Percentiles rank a stretch among this genome's conserved stretches.
phyloP scores from a whole-genome alignment of 2,113 vertebrate genomes.

The Pseudois nayaur region DNA sequence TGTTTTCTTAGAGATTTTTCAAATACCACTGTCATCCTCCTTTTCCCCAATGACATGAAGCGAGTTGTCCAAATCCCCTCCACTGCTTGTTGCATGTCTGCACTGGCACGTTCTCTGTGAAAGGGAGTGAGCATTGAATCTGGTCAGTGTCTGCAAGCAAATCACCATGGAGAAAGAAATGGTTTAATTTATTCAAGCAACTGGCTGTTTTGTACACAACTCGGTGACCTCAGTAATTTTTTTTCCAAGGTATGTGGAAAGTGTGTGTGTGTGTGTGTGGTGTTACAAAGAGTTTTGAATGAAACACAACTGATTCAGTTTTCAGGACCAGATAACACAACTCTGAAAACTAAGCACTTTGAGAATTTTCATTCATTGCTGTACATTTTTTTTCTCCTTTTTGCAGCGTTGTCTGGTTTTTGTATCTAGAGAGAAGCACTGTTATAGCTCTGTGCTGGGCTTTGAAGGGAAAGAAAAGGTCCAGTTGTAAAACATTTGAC shows the following conservation, averaged over 20 bases:
- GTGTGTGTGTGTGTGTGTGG: background rate
- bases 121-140: background rate
- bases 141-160: background rate
- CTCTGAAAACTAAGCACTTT: background rate
- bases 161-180: conserved; percentile 34
- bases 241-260: background rate
- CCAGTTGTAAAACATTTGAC: background rate
- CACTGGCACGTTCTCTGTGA: background rate
- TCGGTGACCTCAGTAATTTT: conserved; percentile 22
- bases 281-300: background rate
- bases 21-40: background rate
- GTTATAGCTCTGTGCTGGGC: background rate
- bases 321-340: background rate
- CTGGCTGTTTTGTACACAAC: conserved; percentile 24
- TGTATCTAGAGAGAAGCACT: background rate
- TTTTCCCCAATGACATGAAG: background rate
- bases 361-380: background rate
- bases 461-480: background rate
- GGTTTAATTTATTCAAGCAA: conserved; percentile 27
- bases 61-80: background rate
- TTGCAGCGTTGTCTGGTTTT: background rate
- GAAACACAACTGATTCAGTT: background rate
- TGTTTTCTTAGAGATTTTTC: conserved; percentile 16
- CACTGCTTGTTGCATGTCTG: background rate
- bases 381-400: background rate